Conservation (phyloP, 2,888 invertebrate species). For the Leptogaster cylindrica region DNA sequence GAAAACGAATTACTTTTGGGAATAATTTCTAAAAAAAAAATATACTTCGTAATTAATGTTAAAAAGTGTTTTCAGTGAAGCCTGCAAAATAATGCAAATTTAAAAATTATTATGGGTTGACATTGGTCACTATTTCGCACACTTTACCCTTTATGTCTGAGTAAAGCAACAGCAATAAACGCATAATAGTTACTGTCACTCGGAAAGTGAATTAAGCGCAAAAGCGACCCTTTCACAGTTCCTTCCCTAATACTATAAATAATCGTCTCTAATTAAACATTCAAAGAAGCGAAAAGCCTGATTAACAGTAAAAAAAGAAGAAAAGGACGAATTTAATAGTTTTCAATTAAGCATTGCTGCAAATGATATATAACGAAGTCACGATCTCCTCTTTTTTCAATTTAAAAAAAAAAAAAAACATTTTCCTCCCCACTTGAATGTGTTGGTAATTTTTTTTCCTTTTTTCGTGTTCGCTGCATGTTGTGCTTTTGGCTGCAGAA, state of each 20-base stretch:
- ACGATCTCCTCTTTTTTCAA: constrained; percentile 47
- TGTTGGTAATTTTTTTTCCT: not conserved
- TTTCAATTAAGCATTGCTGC: constrained; percentile 49
- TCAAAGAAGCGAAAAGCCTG: constrained; percentile 45
- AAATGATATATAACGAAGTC: constrained; percentile 49
- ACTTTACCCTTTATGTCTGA: constrained; percentile 3
- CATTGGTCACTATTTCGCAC: not conserved
- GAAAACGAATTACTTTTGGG: too few relatives aligned
- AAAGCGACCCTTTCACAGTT: constrained; percentile 24
- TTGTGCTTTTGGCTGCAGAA: not conserved
- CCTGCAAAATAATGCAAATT: too few relatives aligned
- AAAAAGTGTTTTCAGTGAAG: too few relatives aligned
- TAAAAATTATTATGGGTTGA: too few relatives aligned
- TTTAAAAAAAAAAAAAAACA: too few relatives aligned
- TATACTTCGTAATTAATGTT: too few relatives aligned
- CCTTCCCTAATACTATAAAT: constrained; percentile 47
- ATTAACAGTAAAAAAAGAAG: constrained; percentile 45
- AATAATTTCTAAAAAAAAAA: too few relatives aligned
- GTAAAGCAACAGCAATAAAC: not conserved
- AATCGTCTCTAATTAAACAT: constrained; percentile 47
- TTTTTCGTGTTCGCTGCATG: not conserved
- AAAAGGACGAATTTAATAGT: constrained; percentile 49
- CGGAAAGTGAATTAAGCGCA: constrained; percentile 23
- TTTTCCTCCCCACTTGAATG: constrained; percentile 8
- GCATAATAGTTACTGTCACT: not conserved